Evolutionary conservation across 2,888 invertebrate species (phyloP), one percentile per base, ranked within the genome.

Genomic region (Ligdia adustata): DNA sequence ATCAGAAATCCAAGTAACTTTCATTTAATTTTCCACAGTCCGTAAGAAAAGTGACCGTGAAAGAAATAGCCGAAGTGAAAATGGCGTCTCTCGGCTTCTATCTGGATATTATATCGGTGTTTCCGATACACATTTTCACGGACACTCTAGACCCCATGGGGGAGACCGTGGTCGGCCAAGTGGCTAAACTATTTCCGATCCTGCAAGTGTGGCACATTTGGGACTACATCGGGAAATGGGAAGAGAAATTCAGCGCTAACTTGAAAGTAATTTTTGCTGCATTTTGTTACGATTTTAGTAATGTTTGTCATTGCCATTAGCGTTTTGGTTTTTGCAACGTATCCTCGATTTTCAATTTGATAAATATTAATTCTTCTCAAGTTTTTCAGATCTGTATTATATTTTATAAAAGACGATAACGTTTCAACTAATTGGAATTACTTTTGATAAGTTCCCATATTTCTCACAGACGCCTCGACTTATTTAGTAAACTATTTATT

Each of bases 131-230:
- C 34, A 82, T 89, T 43, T 84, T 88, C 57, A 73, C 82, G 13
- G 77, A 85, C 27, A 84, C 82, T 0, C 38, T 88, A 45, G 87
- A 88, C 38, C 81, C 79, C 6, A 46, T 63, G 2, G 71, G 66
- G 3, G 71, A 77, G 15, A 66, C 82, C 1, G 60, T 80, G 3
- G 57, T 65, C 1, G 80, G 77, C 1, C 83, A 85, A 56, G 52
- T 86, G 14, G 75, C 79, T 0, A 66, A 72, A n/a, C 45, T 88
- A 28, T 67, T 80, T 2, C 87, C 86, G 0, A 60, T 75, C 3
- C 47, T 90, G 6, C 89, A 90, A 74, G 79, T 86, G 1, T 89
- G 89, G 89, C 89, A 90, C 55, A 57, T 89, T 24, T 85, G 83
- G 85, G 75, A 73, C 26, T 90, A 88, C 52, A 56, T 83, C 4